phyloP scores from a whole-genome alignment of 2,797 vertebrate genomes.

The Xerus rutilus region DNA sequence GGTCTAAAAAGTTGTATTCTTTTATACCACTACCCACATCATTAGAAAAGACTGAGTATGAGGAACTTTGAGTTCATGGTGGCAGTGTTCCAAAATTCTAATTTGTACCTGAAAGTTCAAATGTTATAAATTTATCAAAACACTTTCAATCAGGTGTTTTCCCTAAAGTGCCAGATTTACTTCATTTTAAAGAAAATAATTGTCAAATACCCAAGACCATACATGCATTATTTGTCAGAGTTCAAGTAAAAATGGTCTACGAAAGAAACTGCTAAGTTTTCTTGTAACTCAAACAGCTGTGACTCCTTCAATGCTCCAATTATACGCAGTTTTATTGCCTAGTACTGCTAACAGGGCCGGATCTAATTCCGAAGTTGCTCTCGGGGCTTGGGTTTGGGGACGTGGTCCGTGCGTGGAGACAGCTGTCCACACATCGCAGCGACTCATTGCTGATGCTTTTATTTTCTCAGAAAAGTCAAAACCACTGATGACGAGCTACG shows the following conservation, averaged over 20 bases:
- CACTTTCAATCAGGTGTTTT: background rate
- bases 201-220: background rate
- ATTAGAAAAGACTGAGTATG: background rate
- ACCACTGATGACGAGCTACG: constrained; percentile 6
- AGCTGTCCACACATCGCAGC: no score
- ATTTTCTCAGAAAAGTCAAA: constrained; percentile 85
- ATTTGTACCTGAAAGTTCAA: background rate
- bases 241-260: background rate
- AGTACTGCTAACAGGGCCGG: background rate
- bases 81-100: background rate
- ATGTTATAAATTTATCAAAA: background rate
- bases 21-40: background rate
- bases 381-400: no score
- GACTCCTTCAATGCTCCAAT: background rate
- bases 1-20: background rate
- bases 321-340: background rate
- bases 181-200: background rate
- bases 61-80: background rate
- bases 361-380: background rate
- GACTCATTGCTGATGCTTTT: background rate
- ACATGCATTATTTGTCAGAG: background rate
- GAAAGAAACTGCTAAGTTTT: background rate
- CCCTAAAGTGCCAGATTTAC: background rate
- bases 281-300: background rate
- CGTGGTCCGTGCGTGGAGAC: no score